phyloP scores from a whole-genome alignment of 2,113 vertebrate species.

The Cariama cristata region DNA sequence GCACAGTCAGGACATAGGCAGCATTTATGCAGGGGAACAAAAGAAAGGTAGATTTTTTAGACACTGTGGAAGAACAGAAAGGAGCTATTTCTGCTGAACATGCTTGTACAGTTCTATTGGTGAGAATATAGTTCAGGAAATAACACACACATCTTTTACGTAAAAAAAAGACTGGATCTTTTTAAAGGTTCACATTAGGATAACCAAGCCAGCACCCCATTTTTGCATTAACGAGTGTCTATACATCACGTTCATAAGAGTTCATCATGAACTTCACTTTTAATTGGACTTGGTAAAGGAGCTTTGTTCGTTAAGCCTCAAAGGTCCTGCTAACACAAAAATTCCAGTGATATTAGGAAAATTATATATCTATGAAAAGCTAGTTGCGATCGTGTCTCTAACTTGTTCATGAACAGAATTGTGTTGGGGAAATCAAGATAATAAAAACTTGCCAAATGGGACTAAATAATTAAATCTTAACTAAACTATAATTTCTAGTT shows the following conservation, averaged over 20 bases:
- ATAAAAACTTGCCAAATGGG: background rate
- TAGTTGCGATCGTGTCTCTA: background rate
- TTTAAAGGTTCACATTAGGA: background rate
- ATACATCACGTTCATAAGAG: background rate
- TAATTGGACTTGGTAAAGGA: background rate
- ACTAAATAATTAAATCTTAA: constrained; percentile 31
- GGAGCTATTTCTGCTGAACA: background rate
- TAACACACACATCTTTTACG: background rate
- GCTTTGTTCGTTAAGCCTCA: background rate
- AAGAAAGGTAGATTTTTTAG: background rate
- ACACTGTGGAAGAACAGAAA: background rate
- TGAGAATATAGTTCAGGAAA: background rate
- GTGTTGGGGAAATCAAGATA: background rate
- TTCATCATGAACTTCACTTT: background rate
- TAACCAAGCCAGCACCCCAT: background rate
- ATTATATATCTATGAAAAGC: background rate
- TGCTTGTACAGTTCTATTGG: background rate
- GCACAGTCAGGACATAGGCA: background rate
- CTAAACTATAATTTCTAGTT: constrained; percentile 10
- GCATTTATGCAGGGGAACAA: background rate
- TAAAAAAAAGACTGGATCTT: background rate
- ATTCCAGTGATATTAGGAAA: background rate
- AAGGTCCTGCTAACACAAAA: background rate
- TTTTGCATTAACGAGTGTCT: background rate
- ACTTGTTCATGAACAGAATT: background rate